These are phyloP conservation scores for Acanthurus lineatus DNA, from an alignment of 2,797 vertebrate genomes.

Conservation along the genomic window DNA sequence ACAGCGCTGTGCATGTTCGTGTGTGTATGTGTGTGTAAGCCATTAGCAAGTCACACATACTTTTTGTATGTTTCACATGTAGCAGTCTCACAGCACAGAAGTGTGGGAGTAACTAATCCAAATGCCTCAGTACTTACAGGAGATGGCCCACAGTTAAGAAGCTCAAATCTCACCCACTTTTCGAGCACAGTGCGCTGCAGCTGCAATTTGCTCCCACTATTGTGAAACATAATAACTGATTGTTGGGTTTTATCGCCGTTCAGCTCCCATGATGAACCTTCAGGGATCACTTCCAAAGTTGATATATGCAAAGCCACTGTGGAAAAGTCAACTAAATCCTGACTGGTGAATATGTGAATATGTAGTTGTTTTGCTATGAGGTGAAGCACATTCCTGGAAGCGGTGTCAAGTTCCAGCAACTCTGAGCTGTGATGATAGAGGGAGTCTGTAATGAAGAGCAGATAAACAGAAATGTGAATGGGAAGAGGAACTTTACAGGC, in stretches of 20 bases:
- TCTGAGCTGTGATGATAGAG: slow-evolving; percentile 50
- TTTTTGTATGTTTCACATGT: background rate
- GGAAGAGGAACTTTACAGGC: slow-evolving; percentile 41
- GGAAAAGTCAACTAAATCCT: slow-evolving; percentile 64
- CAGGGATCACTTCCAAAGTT: slow-evolving; percentile 46
- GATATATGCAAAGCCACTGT: slow-evolving; percentile 75
- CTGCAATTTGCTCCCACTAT: slow-evolving; percentile 47
- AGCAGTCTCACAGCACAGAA: slow-evolving; percentile 9
- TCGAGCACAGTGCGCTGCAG: background rate
- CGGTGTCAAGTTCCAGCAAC: slow-evolving; percentile 31
- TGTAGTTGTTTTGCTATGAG: slow-evolving; percentile 43
- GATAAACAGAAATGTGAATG: slow-evolving; percentile 53
- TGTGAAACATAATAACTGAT: slow-evolving; percentile 61
- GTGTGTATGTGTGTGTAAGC: background rate
- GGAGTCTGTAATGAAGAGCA: slow-evolving; percentile 33
- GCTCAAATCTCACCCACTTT: slow-evolving; percentile 36
- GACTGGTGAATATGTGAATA: slow-evolving; percentile 37
- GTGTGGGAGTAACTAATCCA: slow-evolving; percentile 62
- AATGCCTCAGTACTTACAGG: slow-evolving; percentile 27
- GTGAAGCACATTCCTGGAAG: slow-evolving; percentile 47
- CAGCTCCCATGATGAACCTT: slow-evolving; percentile 31
- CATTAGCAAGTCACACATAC: background rate
- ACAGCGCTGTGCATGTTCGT: slow-evolving; percentile 1
- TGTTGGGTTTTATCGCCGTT: slow-evolving; percentile 54
- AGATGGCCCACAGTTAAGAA: slow-evolving; percentile 59